Evolutionary conservation across 2,888 invertebrate species (phyloP), one percentile per base, ranked within the genome.

Genomic region (Mesorhabditis belari): DNA sequence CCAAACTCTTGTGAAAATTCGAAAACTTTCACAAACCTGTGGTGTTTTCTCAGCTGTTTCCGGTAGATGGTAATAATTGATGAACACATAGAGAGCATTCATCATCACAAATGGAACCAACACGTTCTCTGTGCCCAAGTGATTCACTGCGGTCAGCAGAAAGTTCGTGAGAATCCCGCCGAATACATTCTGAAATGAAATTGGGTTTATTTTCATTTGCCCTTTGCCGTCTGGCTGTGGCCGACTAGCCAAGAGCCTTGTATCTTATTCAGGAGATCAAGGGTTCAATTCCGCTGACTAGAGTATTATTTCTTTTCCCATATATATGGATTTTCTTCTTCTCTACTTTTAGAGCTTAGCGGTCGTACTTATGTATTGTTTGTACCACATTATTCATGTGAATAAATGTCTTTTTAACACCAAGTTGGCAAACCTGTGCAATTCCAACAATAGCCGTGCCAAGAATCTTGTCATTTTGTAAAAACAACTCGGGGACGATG

Each of bases 401-500:
- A n/a, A n/a, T n/a, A n/a, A n/a, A n/a, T n/a, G n/a, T n/a, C n/a
- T n/a, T n/a, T n/a, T n/a, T n/a, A n/a, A n/a, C n/a, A n/a, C n/a
- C n/a, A n/a, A n/a, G n/a, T n/a, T n/a, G n/a, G n/a, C n/a, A n/a
- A n/a, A n/a, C 76, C 67, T 77, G 77, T 12, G 67, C 61, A 51
- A 77, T 70, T 23, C 77, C 77, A 44, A 71, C 70, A n/a, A 77
- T 63, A 17, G 77, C 77, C 9, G 75, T 69, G 58, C 77, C 77
- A 17, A 75, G 51, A 4, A 77, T 65, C 55, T 73, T 69, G 57
- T 77, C 76, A 21, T 67, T 66, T 23, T 77, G 75, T 23, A 69
- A 62, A 55, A 77, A 77, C 17, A 77, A 65, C 61, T 77, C 77
- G 19, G 77, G 74, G 9, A 72, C 73, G 24, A 77, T 69, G 17